Conservation (phyloP, 2,888 invertebrate genomes). For the Rhagonycha lutea region DNA sequence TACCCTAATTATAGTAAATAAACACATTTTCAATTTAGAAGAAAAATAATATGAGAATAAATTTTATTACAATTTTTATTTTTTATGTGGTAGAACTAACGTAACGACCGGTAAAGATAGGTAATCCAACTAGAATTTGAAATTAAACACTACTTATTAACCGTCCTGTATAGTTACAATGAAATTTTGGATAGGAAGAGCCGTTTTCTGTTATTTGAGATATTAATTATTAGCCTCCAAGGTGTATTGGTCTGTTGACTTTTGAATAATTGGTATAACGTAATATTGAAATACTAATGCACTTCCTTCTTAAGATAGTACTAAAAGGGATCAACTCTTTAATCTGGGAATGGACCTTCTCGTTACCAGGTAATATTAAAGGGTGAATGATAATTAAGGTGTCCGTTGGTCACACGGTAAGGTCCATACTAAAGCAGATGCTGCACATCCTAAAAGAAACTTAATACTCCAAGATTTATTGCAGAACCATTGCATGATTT, state of each 20-base stretch:
- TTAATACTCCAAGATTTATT: conserved; percentile 32
- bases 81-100: neutral
- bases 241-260: neutral
- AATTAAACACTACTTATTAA: neutral
- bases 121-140: neutral
- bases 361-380: conserved; percentile 12
- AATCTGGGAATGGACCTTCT: conserved; percentile 17
- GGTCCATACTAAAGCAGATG: conserved; percentile 34
- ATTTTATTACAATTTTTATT: neutral
- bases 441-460: conserved; percentile 27
- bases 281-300: conserved; percentile 5
- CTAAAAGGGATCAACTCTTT: conserved; percentile 15
- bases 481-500: conserved; percentile 10
- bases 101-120: neutral
- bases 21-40: neutral
- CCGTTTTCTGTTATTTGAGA: neutral
- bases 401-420: conserved; percentile 39
- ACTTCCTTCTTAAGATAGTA: conserved; percentile 32
- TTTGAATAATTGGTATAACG: neutral
- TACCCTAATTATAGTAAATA: neutral
- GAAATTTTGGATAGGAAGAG: neutral
- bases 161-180: neutral
- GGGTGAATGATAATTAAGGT: conserved; percentile 23
- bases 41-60: neutral
- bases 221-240: neutral